Evolutionary conservation across 1,140 invertebrate species (phyloP), one percentile per base, ranked within the genome.

Genomic region (Wasmannia auropunctata): DNA sequence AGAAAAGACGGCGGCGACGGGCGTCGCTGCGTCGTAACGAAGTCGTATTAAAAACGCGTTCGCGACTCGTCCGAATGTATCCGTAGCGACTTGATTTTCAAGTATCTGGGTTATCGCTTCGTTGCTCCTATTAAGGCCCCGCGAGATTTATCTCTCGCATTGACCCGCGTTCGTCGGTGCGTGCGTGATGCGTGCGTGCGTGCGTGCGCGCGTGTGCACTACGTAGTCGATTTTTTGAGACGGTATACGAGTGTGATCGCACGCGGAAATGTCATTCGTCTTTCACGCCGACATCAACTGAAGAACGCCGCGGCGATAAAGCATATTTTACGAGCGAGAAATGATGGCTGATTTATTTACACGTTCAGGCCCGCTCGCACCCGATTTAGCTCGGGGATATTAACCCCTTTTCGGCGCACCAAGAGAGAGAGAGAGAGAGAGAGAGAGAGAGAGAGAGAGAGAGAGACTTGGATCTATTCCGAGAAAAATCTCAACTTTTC

Each of bases 51-150:
- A 51, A 43, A 31, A 22, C 14, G 14, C 25, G 22, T n/a, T 34
- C 43, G 43, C 11, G 34, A 72, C 10, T 19, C 40, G 34, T 25
- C 11, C 37, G 51, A 25, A 74, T 85, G 22, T 56, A 8, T 65
- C 31, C 40, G 19, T 16, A 69, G 85, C 72, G 54, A 22, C 51
- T 72, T 75, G 77, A 58, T 72, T 92, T 92, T 77, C 65, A 62
- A 86, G 81, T 87, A 94, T 92, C 88, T 93, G 88, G 93, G 93
- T 94, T 94, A 93, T 93, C 93, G 89, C 89, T 79, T 93, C 87
- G 88, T 93, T 93, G 87, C 85, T 87, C 77, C 65, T 84, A 92
- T 92, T 92, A 90, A 93, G 90, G 76, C 70, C 74, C 80, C 49
- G 54, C 31, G 75, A 92, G 88, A 94, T 93, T 93, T 93, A 93